Conservation (phyloP, 2,797 vertebrate genomes). For the Nyctibius grandis region DNA sequence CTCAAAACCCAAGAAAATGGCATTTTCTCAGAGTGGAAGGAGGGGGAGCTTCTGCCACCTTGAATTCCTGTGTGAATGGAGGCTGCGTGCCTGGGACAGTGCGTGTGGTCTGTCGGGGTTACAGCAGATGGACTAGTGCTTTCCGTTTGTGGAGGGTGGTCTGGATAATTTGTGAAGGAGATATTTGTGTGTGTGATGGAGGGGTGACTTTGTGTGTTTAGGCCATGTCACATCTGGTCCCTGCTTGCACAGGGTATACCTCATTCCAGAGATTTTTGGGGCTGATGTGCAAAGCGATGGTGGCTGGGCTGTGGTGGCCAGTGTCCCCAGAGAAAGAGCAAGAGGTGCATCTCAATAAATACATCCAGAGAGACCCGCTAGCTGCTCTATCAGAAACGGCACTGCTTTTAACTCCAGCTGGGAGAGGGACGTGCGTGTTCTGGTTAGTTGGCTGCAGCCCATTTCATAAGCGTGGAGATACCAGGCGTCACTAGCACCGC, state of each 20-base stretch:
- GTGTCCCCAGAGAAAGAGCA: background rate
- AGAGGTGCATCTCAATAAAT: background rate
- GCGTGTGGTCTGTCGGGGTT: fast-evolving
- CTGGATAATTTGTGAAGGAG: background rate
- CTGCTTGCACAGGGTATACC: background rate
- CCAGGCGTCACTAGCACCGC: background rate
- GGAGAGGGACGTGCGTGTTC: background rate
- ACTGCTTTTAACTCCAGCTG: background rate
- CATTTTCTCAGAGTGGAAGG: background rate
- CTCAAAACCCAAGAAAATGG: background rate
- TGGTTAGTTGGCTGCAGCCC: background rate
- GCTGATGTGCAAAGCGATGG: background rate
- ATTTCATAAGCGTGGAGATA: background rate
- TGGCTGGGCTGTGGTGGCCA: background rate
- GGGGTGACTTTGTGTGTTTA: background rate
- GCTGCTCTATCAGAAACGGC: background rate
- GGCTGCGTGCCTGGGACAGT: fast-evolving
- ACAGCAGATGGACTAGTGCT: background rate
- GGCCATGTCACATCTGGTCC: background rate
- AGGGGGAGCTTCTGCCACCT: background rate
- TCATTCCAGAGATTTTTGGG: background rate
- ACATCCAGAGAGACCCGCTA: background rate
- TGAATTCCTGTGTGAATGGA: background rate
- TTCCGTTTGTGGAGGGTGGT: background rate
- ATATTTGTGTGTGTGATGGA: background rate